A percentile compares a stretch with the other conserved stretches of the same genome.
These are phyloP conservation scores for Hoplostethus atlanticus DNA, from an alignment of 2,797 vertebrate species.

Conservation along the genomic window DNA sequence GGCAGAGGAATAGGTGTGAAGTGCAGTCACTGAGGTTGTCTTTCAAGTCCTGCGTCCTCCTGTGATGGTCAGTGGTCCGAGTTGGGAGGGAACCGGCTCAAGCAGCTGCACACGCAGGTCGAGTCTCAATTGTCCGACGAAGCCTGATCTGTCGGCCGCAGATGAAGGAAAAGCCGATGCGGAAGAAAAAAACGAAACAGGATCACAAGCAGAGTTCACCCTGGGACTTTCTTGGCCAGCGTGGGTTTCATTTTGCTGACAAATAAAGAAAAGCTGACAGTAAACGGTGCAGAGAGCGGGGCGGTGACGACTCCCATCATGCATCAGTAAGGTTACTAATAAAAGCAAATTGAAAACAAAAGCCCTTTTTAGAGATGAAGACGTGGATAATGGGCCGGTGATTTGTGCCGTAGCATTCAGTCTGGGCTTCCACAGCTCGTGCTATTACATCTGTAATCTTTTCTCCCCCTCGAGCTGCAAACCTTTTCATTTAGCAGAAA, in stretches of 20 bases:
- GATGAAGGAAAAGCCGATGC: conserved; percentile 48
- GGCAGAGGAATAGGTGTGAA: conserved; percentile 78
- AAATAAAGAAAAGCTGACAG: neutral
- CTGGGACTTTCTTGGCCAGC: conserved; percentile 6
- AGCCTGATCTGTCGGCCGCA: conserved; percentile 7
- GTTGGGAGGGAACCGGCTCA: conserved; percentile 54
- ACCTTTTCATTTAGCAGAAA: neutral
- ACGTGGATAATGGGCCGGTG: too few relatives aligned
- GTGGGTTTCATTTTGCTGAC: neutral
- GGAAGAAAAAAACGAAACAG: conserved; percentile 24
- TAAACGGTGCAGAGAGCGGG: neutral
- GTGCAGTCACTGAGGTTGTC: conserved; percentile 74
- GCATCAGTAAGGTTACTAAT: neutral
- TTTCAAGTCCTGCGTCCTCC: conserved; percentile 65
- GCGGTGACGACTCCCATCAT: neutral
- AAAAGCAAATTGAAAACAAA: too few relatives aligned
- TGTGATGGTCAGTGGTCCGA: conserved; percentile 39
- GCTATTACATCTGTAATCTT: neutral
- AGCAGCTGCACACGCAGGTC: conserved; percentile 49
- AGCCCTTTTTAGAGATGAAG: too few relatives aligned
- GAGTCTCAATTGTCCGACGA: neutral
- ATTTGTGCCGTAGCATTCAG: neutral
- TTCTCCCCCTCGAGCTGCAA: neutral
- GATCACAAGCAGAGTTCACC: conserved; percentile 32
- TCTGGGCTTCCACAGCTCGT: neutral